Base-by-base conservation (phyloP, 2,797 vertebrate genomes). In the Chanos chanos region DNA sequence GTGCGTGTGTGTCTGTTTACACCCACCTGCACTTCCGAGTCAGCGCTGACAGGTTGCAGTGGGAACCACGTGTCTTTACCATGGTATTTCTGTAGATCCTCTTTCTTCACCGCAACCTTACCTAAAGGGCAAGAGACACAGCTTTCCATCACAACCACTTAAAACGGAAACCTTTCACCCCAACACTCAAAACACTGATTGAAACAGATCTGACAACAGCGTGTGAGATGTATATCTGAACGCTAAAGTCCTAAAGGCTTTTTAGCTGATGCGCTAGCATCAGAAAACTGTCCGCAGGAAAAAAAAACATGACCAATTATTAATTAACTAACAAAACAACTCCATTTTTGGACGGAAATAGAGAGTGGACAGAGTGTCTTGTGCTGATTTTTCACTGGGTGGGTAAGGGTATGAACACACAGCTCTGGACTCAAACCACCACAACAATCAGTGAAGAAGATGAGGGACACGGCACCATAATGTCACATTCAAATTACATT, bases 51-150 rank as follows among this genome's bases (percentile, higher is more conserved):
- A 4, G 95, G 94, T 61, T 98, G 96, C 7, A 99, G 89, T 77
- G 92, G 95, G 85, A 99, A 99, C 96, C 97, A 99, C 36, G 95
- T 97, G 86, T 99, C 97, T 89, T 95, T 94, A 72, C 96, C 95
- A 18, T 98, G 94, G 73, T 99, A 98, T 73, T 95, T 98, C 81
- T 94, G 95, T 70, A 99, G 80, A 77, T 99, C 96, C 73, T 99
- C 97, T 61, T 97, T 98, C 86, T 94, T 89, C 74, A 99, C 96
- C 1, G 97, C 95, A 47, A 99, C 97, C 76, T 99, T 99, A 48
- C 96, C 97, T 99, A 57, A 4, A 75, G 64, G 71, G 18, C 15
- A 52, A 28, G 36, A 27, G 8, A 7, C 10, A 33, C 18, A 25
- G 43, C 22, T 15, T 10, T 31, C 34, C 49, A 28, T 21, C 45